Evolutionary conservation across 2,888 invertebrate species (phyloP).

Genomic region (Zhuqinia jingwanae): DNA sequence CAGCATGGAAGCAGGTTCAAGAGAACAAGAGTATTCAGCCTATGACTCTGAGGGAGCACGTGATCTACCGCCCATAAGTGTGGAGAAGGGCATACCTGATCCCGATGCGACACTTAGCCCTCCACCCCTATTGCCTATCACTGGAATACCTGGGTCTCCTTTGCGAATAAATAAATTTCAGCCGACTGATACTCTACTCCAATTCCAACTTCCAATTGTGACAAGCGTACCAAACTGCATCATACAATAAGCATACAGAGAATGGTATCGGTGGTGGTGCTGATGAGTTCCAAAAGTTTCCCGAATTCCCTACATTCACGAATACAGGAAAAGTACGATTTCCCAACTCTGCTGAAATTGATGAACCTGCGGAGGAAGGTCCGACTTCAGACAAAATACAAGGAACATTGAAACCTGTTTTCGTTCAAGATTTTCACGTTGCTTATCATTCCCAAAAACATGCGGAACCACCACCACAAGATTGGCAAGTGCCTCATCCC

Average conservation of each 20-base stretch:
- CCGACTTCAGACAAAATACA: no score
- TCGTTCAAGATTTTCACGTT: constrained; percentile 49
- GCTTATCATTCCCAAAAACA: constrained; percentile 39
- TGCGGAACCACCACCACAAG: background rate
- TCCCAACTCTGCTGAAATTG: constrained; percentile 12
- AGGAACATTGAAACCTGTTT: constrained; percentile 41
- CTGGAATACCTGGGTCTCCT: no score
- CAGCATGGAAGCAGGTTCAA: constrained; percentile 1
- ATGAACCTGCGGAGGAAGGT: no score
- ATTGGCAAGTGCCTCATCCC: constrained; percentile 45
- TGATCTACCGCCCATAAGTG: constrained; percentile 25
- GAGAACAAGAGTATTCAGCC: background rate
- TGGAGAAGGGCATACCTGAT: background rate
- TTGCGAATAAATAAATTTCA: no score
- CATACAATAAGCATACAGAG: background rate
- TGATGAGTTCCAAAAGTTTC: constrained; percentile 26
- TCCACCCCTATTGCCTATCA: no score
- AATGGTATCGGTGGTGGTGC: background rate
- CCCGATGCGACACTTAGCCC: no score
- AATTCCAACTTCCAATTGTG: constrained; percentile 61
- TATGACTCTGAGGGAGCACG: background rate
- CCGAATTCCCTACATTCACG: constrained; percentile 1
- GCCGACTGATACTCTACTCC: constrained; percentile 16
- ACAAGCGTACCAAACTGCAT: constrained; percentile 40
- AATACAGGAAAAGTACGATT: constrained; percentile 29